phyloP scores from a whole-genome alignment of 2,888 invertebrate species.

The Hydrotaea diabolus region DNA sequence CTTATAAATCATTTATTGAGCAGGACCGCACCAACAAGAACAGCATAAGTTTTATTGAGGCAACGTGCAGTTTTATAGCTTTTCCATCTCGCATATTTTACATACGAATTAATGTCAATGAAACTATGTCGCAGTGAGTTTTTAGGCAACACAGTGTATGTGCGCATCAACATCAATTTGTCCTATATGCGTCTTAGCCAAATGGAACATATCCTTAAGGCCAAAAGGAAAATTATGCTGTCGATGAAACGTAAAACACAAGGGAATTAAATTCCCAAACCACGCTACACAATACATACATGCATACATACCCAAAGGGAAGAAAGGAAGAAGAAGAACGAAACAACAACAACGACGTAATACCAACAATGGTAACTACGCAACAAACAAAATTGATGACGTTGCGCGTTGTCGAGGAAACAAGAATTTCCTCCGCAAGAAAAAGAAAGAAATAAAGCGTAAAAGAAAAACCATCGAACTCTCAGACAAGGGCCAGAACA shows the following conservation, averaged over 20 bases:
- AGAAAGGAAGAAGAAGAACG: too few species aligned
- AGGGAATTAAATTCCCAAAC: too few species aligned
- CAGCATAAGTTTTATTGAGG: too few species aligned
- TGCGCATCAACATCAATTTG: too few species aligned
- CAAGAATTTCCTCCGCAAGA: slow-evolving; percentile 25
- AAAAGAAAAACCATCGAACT: slow-evolving; percentile 9
- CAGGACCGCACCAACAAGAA: too few species aligned
- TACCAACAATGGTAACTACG: slow-evolving; percentile 57
- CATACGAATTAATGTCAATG: too few species aligned
- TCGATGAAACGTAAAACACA: background rate
- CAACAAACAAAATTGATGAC: slow-evolving; percentile 51
- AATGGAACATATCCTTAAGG: slow-evolving; percentile 41
- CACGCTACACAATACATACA: slow-evolving; percentile 1
- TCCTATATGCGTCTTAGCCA: slow-evolving; percentile 33
- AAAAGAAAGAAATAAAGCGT: too few species aligned
- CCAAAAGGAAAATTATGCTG: background rate
- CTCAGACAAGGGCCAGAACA: background rate
- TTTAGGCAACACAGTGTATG: too few species aligned
- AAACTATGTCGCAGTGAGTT: too few species aligned
- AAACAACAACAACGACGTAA: background rate
- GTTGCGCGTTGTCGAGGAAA: slow-evolving; percentile 47
- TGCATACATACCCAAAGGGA: background rate
- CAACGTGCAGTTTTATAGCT: too few species aligned
- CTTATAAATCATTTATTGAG: too few species aligned
- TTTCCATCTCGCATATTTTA: too few species aligned